Evolutionary conservation across 2,888 invertebrate species (phyloP).

Genomic region (Dryobotodes eremita): DNA sequence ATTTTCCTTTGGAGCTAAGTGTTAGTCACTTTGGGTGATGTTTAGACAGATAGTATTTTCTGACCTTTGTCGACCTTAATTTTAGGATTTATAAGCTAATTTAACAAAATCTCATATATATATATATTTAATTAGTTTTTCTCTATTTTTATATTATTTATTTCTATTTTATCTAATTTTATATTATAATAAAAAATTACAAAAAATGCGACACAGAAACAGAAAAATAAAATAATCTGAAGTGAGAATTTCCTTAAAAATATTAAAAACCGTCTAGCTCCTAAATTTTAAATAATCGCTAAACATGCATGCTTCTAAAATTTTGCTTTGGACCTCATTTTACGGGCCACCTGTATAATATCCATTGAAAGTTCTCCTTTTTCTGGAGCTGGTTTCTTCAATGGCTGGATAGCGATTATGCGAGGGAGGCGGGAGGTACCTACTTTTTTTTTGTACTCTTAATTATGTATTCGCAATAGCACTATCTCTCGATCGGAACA

Average conservation of each 20-base stretch:
- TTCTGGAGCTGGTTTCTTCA: neutral
- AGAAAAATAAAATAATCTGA: too few relatives aligned
- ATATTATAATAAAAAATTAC: too few relatives aligned
- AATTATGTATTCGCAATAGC: neutral
- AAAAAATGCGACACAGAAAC: too few relatives aligned
- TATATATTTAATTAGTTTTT: too few relatives aligned
- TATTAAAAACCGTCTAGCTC: neutral
- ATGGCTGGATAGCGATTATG: neutral
- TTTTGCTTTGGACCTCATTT: neutral
- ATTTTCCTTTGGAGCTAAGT: too few relatives aligned
- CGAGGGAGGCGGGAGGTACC: neutral
- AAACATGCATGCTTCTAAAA: neutral
- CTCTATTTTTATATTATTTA: too few relatives aligned
- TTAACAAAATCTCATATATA: too few relatives aligned
- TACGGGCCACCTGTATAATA: neutral
- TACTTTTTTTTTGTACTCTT: neutral
- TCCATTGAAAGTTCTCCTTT: neutral
- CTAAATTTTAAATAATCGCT: neutral
- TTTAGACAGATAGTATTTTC: too few relatives aligned
- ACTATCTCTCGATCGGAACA: neutral
- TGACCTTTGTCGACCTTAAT: too few relatives aligned
- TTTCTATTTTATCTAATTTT: too few relatives aligned
- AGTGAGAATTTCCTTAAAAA: neutral
- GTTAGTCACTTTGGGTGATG: too few relatives aligned
- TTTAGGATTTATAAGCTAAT: too few relatives aligned